Evolutionary conservation across 2,113 vertebrate genomes (phyloP), one percentile per base, ranked within the genome.

Genomic region (Pygoscelis adeliae): DNA sequence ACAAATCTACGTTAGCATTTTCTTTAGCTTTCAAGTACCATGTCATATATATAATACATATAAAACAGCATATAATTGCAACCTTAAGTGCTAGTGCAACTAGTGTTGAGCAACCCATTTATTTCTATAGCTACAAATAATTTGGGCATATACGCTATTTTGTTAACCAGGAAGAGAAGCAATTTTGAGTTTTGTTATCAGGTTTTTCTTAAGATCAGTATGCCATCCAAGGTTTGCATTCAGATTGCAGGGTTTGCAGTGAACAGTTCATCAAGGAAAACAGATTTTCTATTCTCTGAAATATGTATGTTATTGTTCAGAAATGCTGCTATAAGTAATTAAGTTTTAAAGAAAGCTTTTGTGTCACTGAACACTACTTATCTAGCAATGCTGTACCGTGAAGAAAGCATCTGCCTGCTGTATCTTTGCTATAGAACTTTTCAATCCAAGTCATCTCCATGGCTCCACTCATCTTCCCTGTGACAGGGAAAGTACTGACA

Each of bases 351-450:
- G 66, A 36, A 71, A 76, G 73, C 40, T 97, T 97, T 55, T 83
- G 56, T 89, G 40, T 83, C 47, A 89, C 69, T 86, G 80, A 93
- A 94, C 36, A 92, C 82, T 83, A 93, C 23, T 84, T 83, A 78
- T 71, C 58, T 89, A 76, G 77, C n/a, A 88, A 80, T 38, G 83
- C 88, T 73, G 87, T 82, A 72, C 27, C 15, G 4, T 47, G 62
- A 97, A 94, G 66, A 95, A 95, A 96, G 76, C 66, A 92, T 62
- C 90, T 91, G 81, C 85, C 29, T 87, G 49, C n/a, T 94, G 30
- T 59, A 87, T 38, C 42, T 94, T 93, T 93, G 56, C 67, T 87
- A 92, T 2, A 65, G 34, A 87, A 73, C 77, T 93, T 96, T 62
- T 26, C 36, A 30, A 83, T 61, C 47, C 90, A 89, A 83, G 30